Evolutionary conservation across 2,888 invertebrate genomes (phyloP).

Genomic region (Mechanitis messenoides): DNA sequence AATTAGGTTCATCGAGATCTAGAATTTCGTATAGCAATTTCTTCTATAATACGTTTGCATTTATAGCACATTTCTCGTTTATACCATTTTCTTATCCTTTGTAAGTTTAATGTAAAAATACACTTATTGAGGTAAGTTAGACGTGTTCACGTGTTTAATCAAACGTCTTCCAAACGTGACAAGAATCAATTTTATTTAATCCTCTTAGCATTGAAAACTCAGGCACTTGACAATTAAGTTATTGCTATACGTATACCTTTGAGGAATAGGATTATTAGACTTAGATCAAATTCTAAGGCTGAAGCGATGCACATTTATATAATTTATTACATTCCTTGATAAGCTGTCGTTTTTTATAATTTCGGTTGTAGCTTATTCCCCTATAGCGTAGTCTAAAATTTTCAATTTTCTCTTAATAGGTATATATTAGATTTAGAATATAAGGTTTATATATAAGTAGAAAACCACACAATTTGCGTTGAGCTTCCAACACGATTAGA

Average conservation of each 20-base stretch:
- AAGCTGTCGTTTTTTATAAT: slow-evolving; percentile 19
- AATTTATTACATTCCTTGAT: slow-evolving; percentile 11
- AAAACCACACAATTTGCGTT: slow-evolving; percentile 74
- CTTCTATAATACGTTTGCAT: slow-evolving; percentile 55
- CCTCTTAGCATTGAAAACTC: slow-evolving; percentile 28
- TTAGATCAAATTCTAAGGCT: slow-evolving; percentile 5
- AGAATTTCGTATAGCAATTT: slow-evolving; percentile 67
- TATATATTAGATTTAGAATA: slow-evolving; percentile 37
- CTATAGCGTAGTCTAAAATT: slow-evolving; percentile 11
- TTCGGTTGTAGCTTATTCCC: slow-evolving; percentile 20
- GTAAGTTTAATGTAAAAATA: slow-evolving; percentile 40
- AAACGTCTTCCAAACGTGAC: slow-evolving; percentile 75
- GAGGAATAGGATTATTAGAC: slow-evolving; percentile 3
- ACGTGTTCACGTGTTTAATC: slow-evolving; percentile 69
- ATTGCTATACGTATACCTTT: neutral
- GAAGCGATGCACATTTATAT: slow-evolving; percentile 14
- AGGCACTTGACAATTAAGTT: neutral
- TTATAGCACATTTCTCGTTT: slow-evolving; percentile 52
- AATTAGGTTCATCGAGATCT: slow-evolving; percentile 72
- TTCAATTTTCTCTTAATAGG: slow-evolving; percentile 28
- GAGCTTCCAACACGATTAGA: slow-evolving; percentile 78
- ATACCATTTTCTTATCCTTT: slow-evolving; percentile 17
- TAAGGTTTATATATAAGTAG: slow-evolving; percentile 36
- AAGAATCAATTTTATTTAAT: slow-evolving; percentile 40
- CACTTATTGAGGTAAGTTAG: slow-evolving; percentile 60